A percentile compares a stretch with the other conserved stretches of the same genome.
phyloP scores from a whole-genome alignment of 2,113 vertebrate genomes.

The Calypte anna region DNA sequence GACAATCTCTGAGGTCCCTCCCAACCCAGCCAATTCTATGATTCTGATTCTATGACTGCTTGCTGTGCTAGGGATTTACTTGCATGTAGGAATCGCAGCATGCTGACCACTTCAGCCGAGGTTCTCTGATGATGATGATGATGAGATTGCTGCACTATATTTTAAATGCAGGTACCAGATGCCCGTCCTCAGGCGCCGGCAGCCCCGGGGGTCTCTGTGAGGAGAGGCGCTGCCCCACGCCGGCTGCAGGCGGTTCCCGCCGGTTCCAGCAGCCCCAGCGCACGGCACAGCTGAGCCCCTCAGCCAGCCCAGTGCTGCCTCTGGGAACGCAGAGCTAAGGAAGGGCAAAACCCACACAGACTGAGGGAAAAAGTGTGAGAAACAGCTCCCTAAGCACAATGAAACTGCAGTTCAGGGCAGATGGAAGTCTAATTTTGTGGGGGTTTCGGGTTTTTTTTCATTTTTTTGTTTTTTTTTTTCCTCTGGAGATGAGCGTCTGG shows the following conservation, averaged over 20 bases:
- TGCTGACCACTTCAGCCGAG: accelerated
- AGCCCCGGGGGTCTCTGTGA: neutral
- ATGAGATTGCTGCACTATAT: accelerated
- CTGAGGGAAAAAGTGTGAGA: neutral
- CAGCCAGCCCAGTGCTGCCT: accelerated
- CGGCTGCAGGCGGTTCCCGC: no score
- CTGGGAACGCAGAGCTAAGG: accelerated
- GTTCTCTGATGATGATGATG: no score
- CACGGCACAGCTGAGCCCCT: neutral
- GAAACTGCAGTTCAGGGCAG: neutral
- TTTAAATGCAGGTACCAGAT: accelerated
- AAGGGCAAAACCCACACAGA: neutral
- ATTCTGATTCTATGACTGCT: no score
- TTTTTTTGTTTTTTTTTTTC: neutral
- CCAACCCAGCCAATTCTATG: no score
- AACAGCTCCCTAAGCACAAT: accelerated
- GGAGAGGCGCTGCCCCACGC: neutral
- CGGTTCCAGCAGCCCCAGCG: accelerated
- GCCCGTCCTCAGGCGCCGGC: accelerated
- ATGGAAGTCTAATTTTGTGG: neutral
- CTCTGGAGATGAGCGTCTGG: neutral
- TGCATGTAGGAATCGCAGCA: accelerated
- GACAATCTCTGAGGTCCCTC: no score
- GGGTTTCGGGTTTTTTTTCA: no score
- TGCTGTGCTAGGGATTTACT: neutral